Percentiles rank a stretch among this genome's conserved stretches.
Conservation (phyloP, 2,888 invertebrate species). For the Coronaproctus castanopsis region DNA sequence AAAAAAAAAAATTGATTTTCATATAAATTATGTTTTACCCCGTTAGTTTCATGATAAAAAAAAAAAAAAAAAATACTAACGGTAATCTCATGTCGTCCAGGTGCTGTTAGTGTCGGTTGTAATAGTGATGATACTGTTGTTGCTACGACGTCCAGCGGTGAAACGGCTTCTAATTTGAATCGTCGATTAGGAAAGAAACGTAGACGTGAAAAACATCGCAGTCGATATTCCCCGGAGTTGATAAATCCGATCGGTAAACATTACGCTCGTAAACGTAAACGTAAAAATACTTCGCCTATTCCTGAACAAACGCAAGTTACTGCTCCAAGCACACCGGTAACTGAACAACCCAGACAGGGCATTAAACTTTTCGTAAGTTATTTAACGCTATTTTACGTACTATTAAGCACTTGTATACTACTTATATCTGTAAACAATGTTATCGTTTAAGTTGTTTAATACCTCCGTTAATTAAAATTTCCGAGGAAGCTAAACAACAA, state of each 20-base stretch:
- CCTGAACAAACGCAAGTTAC: conserved; percentile 6
- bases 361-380: conserved; percentile 22
- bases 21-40: too few relatives aligned
- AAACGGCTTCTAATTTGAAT: background rate
- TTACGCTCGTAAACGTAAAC: conserved; percentile 18
- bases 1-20: too few relatives aligned
- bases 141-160: background rate
- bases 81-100: too few relatives aligned
- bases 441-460: conserved; percentile 88
- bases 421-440: conserved; percentile 73
- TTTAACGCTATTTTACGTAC: background rate
- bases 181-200: conserved; percentile 16
- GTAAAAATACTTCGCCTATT: conserved; percentile 18
- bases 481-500: conserved; percentile 84
- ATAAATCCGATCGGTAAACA: conserved; percentile 11
- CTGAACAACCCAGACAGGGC: conserved; percentile 19
- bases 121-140: too few relatives aligned
- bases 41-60: too few relatives aligned
- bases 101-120: too few relatives aligned
- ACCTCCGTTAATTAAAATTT: conserved; percentile 81
- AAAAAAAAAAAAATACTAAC: too few relatives aligned
- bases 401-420: too few relatives aligned
- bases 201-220: conserved; percentile 19
- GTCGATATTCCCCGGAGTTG: conserved; percentile 21
- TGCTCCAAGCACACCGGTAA: conserved; percentile 3